Conservation (phyloP, 2,797 vertebrate genomes). For the Coluber constrictor region DNA sequence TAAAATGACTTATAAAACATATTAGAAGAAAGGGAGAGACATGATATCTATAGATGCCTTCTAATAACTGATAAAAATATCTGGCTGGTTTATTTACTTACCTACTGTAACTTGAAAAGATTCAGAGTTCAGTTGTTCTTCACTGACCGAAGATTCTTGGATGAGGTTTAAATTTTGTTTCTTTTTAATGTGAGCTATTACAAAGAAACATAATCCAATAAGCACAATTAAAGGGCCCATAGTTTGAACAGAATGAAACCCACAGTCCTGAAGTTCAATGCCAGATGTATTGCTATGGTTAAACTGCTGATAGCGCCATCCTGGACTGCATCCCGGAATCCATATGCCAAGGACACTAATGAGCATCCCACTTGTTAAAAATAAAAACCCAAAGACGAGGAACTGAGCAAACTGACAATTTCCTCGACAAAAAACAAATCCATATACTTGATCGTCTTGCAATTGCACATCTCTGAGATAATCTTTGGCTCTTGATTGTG, state of each 20-base stretch:
- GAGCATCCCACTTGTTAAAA: conserved; percentile 75
- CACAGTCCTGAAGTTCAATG: conserved; percentile 63
- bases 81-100: conserved; percentile 54
- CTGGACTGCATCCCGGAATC: conserved; percentile 72
- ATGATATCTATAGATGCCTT: neutral
- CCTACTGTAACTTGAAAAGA: conserved; percentile 73
- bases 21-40: neutral
- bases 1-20: neutral
- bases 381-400: conserved; percentile 76
- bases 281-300: conserved; percentile 59
- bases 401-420: conserved; percentile 76
- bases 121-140: conserved; percentile 56
- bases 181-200: conserved; percentile 77
- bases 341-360: conserved; percentile 76
- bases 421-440: conserved; percentile 65
- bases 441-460: conserved; percentile 57
- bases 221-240: conserved; percentile 77
- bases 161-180: conserved; percentile 59
- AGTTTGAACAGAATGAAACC: conserved; percentile 76
- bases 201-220: conserved; percentile 76
- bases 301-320: conserved; percentile 44
- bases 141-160: conserved; percentile 60
- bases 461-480: conserved; percentile 57
- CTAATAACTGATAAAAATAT: neutral
- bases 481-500: conserved; percentile 69